These are phyloP conservation scores for Lethenteron reissneri DNA, from an alignment of 2,113 vertebrate genomes.

Conservation along the genomic window DNA sequence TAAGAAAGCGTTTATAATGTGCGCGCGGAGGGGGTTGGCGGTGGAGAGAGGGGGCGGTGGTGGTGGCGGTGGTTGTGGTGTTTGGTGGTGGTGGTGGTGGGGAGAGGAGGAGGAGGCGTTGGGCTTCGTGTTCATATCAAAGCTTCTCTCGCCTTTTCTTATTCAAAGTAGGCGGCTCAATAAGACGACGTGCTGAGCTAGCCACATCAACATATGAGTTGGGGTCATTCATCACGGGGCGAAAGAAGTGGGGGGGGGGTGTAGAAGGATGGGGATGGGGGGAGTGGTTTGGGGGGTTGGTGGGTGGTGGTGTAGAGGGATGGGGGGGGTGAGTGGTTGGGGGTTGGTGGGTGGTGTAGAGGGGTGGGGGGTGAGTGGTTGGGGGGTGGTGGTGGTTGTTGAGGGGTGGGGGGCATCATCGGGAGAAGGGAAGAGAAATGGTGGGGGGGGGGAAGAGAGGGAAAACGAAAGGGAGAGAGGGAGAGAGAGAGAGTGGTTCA, in stretches of 20 bases:
- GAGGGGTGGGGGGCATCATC: too few species aligned
- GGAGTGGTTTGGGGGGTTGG: too few species aligned
- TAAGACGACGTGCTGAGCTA: not conserved
- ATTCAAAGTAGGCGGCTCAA: conserved; percentile 3
- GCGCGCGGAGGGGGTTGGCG: not conserved
- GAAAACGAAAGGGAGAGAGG: too few species aligned
- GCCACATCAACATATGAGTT: conserved; percentile 4
- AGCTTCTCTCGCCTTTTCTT: conserved; percentile 5
- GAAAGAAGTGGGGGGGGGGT: not conserved
- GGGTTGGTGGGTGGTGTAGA: too few species aligned
- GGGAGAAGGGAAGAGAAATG: too few species aligned
- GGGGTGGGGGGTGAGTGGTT: too few species aligned
- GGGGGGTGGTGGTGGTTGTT: too few species aligned
- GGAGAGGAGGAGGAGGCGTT: not conserved
- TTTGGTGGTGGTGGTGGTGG: not conserved
- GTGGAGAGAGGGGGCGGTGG: conserved; percentile 2
- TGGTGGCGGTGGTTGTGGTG: not conserved
- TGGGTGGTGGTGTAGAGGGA: too few species aligned
- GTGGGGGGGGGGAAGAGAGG: too few species aligned
- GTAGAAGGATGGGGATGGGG: not conserved
- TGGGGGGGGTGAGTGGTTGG: too few species aligned
- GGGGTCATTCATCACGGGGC: conserved; percentile 4
- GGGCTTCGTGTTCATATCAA: conserved; percentile 1
- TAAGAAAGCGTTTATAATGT: conserved; percentile 6
- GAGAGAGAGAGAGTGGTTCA: too few species aligned